Percentiles rank a stretch among this genome's conserved stretches.
These are phyloP conservation scores for Heliconius hortense DNA, from an alignment of 2,888 invertebrate species.

Conservation along the genomic window DNA sequence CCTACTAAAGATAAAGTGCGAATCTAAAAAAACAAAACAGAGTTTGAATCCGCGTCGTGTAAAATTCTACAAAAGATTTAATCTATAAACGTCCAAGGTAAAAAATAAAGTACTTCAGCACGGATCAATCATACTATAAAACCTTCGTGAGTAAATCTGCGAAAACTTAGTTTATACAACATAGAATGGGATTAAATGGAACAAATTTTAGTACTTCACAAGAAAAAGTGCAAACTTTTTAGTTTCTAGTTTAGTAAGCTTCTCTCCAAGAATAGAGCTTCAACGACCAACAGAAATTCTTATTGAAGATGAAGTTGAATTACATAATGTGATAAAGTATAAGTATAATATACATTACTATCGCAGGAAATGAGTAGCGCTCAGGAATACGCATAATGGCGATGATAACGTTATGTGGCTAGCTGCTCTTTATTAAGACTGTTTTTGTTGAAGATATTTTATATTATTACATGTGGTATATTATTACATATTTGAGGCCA, in stretches of 20 bases:
- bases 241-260: slow-evolving; percentile 23
- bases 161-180: slow-evolving; percentile 8
- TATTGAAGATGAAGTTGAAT: background rate
- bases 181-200: slow-evolving; percentile 22
- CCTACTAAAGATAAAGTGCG: background rate
- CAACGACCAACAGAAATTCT: slow-evolving; percentile 10
- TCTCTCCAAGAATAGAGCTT: slow-evolving; percentile 10
- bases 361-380: slow-evolving; percentile 23
- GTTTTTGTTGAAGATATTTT: background rate
- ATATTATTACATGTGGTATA: background rate
- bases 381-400: slow-evolving; percentile 12
- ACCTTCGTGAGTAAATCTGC: slow-evolving; percentile 10
- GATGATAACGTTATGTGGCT: slow-evolving; percentile 12
- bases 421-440: slow-evolving; percentile 1
- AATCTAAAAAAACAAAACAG: background rate
- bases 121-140: background rate
- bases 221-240: slow-evolving; percentile 21
- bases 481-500: background rate
- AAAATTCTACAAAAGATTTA: background rate
- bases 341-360: background rate
- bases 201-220: slow-evolving; percentile 22
- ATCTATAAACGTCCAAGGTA: background rate
- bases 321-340: background rate
- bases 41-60: background rate
- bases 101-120: background rate